These are phyloP conservation scores for Platalea minor DNA, from an alignment of 2,797 vertebrate species.

Conservation along the genomic window DNA sequence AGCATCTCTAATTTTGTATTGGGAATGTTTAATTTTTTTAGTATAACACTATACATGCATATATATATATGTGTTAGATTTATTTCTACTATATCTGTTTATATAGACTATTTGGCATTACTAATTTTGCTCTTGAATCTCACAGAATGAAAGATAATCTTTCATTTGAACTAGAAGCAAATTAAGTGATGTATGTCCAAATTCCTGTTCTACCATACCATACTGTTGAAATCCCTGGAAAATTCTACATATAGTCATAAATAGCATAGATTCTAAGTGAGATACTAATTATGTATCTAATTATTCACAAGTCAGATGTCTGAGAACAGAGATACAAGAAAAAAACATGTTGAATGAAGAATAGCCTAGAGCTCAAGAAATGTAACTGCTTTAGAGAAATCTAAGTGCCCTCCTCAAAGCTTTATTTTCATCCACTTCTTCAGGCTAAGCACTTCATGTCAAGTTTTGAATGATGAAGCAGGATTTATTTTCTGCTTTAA, in stretches of 20 bases:
- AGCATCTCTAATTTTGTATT: background rate
- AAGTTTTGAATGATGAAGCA: background rate
- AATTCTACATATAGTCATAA: background rate
- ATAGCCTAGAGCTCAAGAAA: background rate
- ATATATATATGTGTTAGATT: background rate
- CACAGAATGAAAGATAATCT: background rate
- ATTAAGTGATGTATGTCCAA: background rate
- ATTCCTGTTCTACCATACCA: background rate
- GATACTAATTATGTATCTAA: background rate
- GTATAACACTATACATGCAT: background rate
- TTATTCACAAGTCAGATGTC: background rate
- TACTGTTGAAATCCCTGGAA: background rate
- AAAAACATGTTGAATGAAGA: background rate
- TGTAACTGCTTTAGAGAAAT: background rate
- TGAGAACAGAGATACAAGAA: background rate
- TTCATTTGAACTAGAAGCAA: background rate
- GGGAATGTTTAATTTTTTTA: background rate
- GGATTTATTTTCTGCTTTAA: background rate
- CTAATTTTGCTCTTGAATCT: background rate
- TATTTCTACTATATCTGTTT: background rate
- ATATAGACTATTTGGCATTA: background rate
- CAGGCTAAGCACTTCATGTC: background rate
- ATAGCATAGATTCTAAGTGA: background rate
- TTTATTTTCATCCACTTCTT: background rate
- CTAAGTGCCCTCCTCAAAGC: rapidly evolving